Percentiles rank a stretch among this genome's conserved stretches.
These are phyloP conservation scores for Benthosema pterotum DNA, from an alignment of 2,797 vertebrate species.

Conservation along the genomic window DNA sequence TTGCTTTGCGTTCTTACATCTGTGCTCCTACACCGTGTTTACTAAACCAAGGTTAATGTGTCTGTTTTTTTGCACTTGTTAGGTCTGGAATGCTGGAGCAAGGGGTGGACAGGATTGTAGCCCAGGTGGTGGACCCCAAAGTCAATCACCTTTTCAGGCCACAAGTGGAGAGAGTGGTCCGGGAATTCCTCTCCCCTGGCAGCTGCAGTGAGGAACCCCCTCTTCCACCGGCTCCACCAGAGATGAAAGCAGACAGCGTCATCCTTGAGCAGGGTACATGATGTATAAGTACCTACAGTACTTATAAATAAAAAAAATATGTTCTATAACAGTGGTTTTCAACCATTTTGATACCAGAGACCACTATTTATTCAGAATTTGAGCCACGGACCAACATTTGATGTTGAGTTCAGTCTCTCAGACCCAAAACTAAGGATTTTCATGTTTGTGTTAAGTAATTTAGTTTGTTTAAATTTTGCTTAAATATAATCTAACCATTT, in stretches of 20 bases:
- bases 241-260: constrained; percentile 80
- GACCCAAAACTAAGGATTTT: too few species aligned
- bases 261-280: constrained; percentile 80
- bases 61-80: constrained; percentile 11
- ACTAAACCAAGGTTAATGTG: neutral
- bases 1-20: neutral
- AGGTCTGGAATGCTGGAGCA: constrained; percentile 99
- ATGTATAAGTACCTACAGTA: too few species aligned
- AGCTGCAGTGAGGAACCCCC: constrained; percentile 83
- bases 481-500: too few species aligned
- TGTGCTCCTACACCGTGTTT: too few species aligned
- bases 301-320: too few species aligned
- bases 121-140: constrained; percentile 98
- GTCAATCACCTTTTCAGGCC: constrained; percentile 97
- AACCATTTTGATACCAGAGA: too few species aligned
- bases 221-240: constrained; percentile 56
- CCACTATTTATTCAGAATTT: too few species aligned
- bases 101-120: constrained; percentile 97
- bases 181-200: constrained; percentile 91
- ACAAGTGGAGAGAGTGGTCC: constrained; percentile 95
- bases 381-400: too few species aligned
- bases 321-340: too few species aligned
- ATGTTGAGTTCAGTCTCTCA: too few species aligned
- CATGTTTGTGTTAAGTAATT: too few species aligned
- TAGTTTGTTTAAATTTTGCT: too few species aligned